These are phyloP conservation scores for Struthidea cinerea DNA, from an alignment of 2,113 vertebrate species.

Conservation along the genomic window DNA sequence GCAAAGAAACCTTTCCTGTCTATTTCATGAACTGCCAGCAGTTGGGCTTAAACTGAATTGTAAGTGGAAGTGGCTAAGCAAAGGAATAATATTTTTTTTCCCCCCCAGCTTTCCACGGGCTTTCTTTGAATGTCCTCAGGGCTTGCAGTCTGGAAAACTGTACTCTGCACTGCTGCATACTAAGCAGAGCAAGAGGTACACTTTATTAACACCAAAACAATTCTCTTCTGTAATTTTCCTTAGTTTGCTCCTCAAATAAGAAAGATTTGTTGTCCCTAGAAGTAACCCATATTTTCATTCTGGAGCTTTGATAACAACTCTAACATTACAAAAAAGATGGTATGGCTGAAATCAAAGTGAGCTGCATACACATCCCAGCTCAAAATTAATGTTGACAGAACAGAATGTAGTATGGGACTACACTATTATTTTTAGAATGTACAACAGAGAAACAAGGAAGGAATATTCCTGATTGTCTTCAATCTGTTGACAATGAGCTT, in stretches of 20 bases:
- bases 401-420: background rate
- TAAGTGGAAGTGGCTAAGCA: background rate
- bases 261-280: background rate
- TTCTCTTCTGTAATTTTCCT: background rate
- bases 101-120: background rate
- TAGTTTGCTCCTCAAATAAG: background rate
- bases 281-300: background rate
- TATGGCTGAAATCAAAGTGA: background rate
- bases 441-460: background rate
- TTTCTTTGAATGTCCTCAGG: background rate
- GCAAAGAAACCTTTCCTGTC: background rate
- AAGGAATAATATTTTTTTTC: background rate
- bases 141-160: background rate
- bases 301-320: background rate
- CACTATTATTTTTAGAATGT: background rate
- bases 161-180: background rate
- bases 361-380: background rate
- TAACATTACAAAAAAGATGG: background rate
- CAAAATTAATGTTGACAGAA: background rate
- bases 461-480: background rate
- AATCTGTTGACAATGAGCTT: background rate
- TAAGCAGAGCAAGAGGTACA: background rate
- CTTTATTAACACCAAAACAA: background rate
- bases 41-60: background rate
- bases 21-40: background rate